Evolutionary conservation across 2,797 vertebrate genomes (phyloP), one percentile per base, ranked within the genome.

Genomic region (Prunella strophiata): DNA sequence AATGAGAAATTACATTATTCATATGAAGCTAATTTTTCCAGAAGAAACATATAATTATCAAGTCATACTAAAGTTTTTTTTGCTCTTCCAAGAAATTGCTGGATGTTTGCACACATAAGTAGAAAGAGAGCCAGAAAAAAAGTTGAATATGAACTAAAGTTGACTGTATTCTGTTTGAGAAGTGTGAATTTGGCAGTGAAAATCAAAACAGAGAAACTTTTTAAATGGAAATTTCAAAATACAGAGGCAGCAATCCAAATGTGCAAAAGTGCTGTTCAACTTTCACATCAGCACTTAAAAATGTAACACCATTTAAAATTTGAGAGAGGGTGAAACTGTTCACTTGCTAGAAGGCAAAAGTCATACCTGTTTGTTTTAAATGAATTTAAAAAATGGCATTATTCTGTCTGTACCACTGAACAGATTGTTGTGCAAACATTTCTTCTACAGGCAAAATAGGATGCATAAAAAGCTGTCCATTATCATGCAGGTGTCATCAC

Each of bases 161-260:
- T 88, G 58, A 80, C 51, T 54, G 45, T 71, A 16, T 88, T 96
- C 48, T 91, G 30, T 86, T 94, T 88, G 63, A 82, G 75, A 93
- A 93, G 71, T 93, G 90, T 36, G 45, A 94, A 70, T 38, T 85
- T 96, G 85, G 91, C 80, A 91, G 51, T 27, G 70, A 68, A 85
- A 96, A 84, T 91, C 38, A 89, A 96, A 94, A 79, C 70, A 75
- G 30, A 83, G 26, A 61, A 87, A 63, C 26, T 85, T 91, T 68
- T 91, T 30, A 40, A 63, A 74, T 78, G 73, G 66, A 91, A 81
- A 66, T 76, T 89, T 71, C 57, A 63, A 71, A 68, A 72, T 77
- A 55, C 0, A 0, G 26, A 76, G 78, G 84, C 80, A 88, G 54
- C 16, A 50, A n/a, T 91, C 85, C 90, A 92, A 73, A 85, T 70